A percentile compares a stretch with the other conserved stretches of the same genome.
These are phyloP conservation scores for Drosophila paracracens DNA, from an alignment of 2,888 invertebrate species.

Conservation along the genomic window DNA sequence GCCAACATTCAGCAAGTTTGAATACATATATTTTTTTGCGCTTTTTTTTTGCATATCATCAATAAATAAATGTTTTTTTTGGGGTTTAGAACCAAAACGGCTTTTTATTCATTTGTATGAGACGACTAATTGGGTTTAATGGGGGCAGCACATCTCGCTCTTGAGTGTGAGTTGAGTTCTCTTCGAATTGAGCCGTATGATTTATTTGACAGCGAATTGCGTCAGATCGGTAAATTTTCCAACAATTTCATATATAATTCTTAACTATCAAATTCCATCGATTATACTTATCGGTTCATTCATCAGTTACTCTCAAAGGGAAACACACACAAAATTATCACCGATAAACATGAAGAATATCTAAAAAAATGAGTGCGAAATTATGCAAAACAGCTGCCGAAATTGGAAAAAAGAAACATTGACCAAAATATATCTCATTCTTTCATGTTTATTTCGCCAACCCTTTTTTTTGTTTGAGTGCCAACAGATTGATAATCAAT, in stretches of 20 bases:
- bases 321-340: constrained; percentile 28
- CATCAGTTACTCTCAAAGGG: constrained; percentile 18
- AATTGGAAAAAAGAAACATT: constrained; percentile 11
- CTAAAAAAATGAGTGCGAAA: constrained; percentile 53
- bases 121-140: constrained; percentile 59
- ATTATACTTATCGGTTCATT: constrained; percentile 17
- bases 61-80: constrained; percentile 8
- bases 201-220: constrained; percentile 43
- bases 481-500: constrained; percentile 75
- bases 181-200: constrained; percentile 29
- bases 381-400: constrained; percentile 54
- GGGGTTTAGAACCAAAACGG: constrained; percentile 13
- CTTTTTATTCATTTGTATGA: constrained; percentile 26
- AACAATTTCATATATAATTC: constrained; percentile 8
- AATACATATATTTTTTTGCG: neutral
- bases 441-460: constrained; percentile 25
- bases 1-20: constrained; percentile 25
- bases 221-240: constrained; percentile 23
- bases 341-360: constrained; percentile 37
- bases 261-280: neutral
- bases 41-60: constrained; percentile 23
- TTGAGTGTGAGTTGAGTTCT: constrained; percentile 21
- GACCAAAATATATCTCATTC: constrained; percentile 39
- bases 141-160: constrained; percentile 49
- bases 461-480: constrained; percentile 14